Percentiles rank a stretch among this genome's conserved stretches.
Evolutionary conservation across 2,113 vertebrate species (phyloP).

Genomic region (Larimichthys polyactis): DNA sequence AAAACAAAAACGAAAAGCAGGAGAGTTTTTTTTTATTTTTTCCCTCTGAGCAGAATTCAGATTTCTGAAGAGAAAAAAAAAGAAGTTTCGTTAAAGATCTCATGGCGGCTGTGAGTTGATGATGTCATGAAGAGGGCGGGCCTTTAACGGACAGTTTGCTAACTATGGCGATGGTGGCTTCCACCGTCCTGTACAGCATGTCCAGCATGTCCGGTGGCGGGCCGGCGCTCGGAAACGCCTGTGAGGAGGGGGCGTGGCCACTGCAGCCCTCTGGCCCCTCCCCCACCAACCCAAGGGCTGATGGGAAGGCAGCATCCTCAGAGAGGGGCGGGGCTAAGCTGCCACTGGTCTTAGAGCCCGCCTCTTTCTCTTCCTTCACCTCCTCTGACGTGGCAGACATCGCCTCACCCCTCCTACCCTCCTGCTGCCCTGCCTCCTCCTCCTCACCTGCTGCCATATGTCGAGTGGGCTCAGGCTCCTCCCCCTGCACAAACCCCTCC

Average conservation of each 20-base stretch:
- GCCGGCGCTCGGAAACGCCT: constrained; percentile 86
- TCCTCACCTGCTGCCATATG: constrained; percentile 64
- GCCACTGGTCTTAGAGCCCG: constrained; percentile 81
- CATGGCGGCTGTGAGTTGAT: constrained; percentile 62
- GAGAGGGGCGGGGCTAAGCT: constrained; percentile 75
- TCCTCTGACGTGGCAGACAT: constrained; percentile 49
- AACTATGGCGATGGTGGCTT: constrained; percentile 94
- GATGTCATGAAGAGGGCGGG: constrained; percentile 95
- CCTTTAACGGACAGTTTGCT: constrained; percentile 92
- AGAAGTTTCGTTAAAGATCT: constrained; percentile 43
- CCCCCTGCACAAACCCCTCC: constrained; percentile 77
- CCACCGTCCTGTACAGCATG: constrained; percentile 96
- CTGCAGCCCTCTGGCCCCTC: constrained; percentile 86
- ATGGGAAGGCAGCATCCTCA: constrained; percentile 88
- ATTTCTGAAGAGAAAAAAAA: constrained; percentile 21
- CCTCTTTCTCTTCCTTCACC: constrained; percentile 76
- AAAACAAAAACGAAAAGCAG: constrained; percentile 43
- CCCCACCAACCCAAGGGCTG: constrained; percentile 84
- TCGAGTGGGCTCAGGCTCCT: constrained; percentile 68
- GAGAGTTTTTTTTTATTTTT: constrained; percentile 14
- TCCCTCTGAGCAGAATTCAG: constrained; percentile 31
- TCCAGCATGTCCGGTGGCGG: constrained; percentile 95
- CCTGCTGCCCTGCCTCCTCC: constrained; percentile 32
- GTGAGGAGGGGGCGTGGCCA: constrained; percentile 85
- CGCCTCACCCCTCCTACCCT: constrained; percentile 29